Evolutionary conservation across 2,888 invertebrate species (phyloP), one percentile per base, ranked within the genome.

Genomic region (Platynereis dumerilii): DNA sequence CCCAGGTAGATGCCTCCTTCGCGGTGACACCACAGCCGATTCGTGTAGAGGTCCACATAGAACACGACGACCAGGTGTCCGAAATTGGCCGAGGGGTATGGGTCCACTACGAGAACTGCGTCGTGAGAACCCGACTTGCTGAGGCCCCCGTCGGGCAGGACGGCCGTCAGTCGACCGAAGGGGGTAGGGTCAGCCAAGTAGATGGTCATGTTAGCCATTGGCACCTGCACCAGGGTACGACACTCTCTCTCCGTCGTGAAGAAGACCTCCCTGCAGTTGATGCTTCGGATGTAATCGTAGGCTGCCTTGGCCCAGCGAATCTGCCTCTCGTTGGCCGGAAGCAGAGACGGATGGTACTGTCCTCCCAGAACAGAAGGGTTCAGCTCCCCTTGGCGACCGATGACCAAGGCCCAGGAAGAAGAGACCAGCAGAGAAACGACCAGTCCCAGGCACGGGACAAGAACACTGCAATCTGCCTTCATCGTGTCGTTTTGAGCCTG

Each of bases 11-110:
- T 69, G 29, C 86, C 85, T 1, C 79, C 81, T 39, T 70, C 73
- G 24, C 71, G 67, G 24, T 76, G 73, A 72, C 86, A 86, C 27
- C 74, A 69, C 15, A 68, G 58, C 52, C 74, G 75, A 20, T 75
- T 73, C 28, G 73, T 67, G 52, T 76, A 75, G 34, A 78, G 68
- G 68, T 86, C 85, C 52, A 86, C 74, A 74, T 83, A 84, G 75
- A 87, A 86, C 63, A 87, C 83, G 42, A 85, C 72, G 10, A 87
- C 80, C 44, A 86, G 81, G 75, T 87, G 87, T 15, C 87, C 87
- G 72, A 86, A 86, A 71, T 84, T 83, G n/a, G 85, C 83, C 3
- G 72, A 67, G 0, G 87, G 87, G 69, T 84, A 86, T 1, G 86
- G 87, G 71, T 87, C 87, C 60, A 86, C 68, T 2, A 80, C 84